A percentile compares a stretch with the other conserved stretches of the same genome.
Conservation (phyloP, 1,140 invertebrate species). For the Hyles euphorbiae region DNA sequence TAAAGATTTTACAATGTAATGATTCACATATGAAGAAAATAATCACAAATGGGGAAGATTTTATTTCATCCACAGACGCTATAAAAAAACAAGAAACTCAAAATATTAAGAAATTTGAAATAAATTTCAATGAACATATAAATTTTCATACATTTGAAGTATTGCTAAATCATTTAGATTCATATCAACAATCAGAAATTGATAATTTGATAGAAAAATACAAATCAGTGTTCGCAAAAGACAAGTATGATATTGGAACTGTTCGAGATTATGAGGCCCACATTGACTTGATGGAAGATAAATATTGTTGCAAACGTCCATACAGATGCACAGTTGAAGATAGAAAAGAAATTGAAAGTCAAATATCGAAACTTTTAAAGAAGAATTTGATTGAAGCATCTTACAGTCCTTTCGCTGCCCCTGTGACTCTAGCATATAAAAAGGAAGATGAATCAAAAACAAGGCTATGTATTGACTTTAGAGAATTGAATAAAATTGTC, state of each 20-base stretch:
- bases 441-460: constrained; percentile 18
- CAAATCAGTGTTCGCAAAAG: constrained; percentile 10
- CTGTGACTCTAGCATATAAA: constrained; percentile 10
- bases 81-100: constrained; percentile 8
- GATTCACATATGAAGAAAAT: constrained; percentile 1
- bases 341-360: constrained; percentile 17
- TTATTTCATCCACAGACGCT: constrained; percentile 4
- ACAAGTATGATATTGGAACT: constrained; percentile 12
- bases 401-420: constrained; percentile 8
- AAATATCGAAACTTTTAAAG: constrained; percentile 11
- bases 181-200: constrained; percentile 8
- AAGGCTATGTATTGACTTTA: constrained; percentile 12
- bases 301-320: constrained; percentile 16
- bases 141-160: constrained; percentile 7
- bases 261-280: constrained; percentile 10
- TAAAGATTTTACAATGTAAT: constrained; percentile 15
- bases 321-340: constrained; percentile 16
- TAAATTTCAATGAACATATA: not conserved
- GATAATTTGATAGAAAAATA: constrained; percentile 10
- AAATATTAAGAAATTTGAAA: constrained; percentile 12
- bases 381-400: constrained; percentile 10
- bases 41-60: constrained; percentile 9
- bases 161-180: constrained; percentile 1
- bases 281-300: constrained; percentile 11
- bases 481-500: too few relatives aligned